These are phyloP conservation scores for Tiphia femorata DNA, from an alignment of 2,888 invertebrate genomes.

Conservation along the genomic window DNA sequence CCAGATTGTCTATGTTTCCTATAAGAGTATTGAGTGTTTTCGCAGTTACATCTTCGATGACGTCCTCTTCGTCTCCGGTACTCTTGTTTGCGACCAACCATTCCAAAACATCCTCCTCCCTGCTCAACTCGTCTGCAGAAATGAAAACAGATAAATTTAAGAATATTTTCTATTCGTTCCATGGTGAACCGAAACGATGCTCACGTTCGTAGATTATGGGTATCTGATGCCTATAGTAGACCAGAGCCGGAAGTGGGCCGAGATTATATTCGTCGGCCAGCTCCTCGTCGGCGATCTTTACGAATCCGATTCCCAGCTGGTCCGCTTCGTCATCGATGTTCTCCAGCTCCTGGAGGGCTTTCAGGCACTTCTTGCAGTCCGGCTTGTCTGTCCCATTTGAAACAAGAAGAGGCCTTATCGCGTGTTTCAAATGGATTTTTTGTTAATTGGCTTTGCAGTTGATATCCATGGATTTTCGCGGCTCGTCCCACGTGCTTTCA, in stretches of 20 bases:
- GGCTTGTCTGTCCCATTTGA: conserved; percentile 82
- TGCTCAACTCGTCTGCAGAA: conserved; percentile 83
- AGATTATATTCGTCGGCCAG: conserved; percentile 94
- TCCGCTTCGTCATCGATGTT: conserved; percentile 96
- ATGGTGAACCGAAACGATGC: conserved; percentile 32
- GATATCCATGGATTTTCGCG: no score
- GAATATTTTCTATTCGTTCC: neutral
- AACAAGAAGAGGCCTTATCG: conserved; percentile 45
- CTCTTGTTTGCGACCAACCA: conserved; percentile 95
- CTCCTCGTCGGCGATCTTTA: conserved; percentile 92
- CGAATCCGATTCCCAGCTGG: conserved; percentile 93
- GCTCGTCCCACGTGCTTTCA: neutral
- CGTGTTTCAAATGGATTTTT: neutral
- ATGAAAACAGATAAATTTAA: neutral
- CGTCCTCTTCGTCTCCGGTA: conserved; percentile 93
- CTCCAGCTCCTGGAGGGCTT: conserved; percentile 90
- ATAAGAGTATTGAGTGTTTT: conserved; percentile 90
- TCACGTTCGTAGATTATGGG: conserved; percentile 95
- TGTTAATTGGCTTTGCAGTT: no score
- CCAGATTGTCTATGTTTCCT: conserved; percentile 90
- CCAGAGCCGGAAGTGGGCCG: conserved; percentile 87
- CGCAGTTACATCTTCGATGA: conserved; percentile 94
- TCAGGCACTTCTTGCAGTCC: conserved; percentile 92
- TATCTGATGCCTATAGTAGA: conserved; percentile 94
- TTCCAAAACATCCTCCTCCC: conserved; percentile 92